Conservation (phyloP, 2,113 vertebrate species). For the Mormoops blainvillei region DNA sequence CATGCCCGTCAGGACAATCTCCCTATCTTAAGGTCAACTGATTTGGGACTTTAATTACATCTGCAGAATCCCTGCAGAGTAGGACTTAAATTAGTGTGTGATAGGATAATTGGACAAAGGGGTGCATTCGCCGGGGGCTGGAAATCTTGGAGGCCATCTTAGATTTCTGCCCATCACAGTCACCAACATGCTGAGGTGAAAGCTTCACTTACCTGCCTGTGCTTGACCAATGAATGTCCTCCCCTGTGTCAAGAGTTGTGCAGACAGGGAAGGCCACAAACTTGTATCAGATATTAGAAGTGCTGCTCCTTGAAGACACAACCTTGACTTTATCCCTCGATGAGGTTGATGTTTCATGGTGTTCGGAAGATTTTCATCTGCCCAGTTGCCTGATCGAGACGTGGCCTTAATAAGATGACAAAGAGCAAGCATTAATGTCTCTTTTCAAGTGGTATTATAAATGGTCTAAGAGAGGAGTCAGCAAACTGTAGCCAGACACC, state of each 20-base stretch:
- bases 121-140: neutral
- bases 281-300: neutral
- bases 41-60: neutral
- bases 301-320: neutral
- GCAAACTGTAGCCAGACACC: neutral
- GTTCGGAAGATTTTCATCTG: neutral
- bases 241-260: neutral
- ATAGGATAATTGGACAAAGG: neutral
- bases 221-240: neutral
- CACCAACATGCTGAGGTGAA: neutral
- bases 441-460: neutral
- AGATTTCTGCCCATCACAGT: neutral
- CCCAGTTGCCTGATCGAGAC: neutral
- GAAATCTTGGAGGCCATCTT: neutral
- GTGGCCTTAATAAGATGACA: neutral
- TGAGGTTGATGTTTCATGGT: neutral
- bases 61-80: neutral
- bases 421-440: neutral
- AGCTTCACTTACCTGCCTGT: constrained; percentile 17
- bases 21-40: neutral
- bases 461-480: neutral
- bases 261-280: neutral
- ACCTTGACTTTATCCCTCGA: neutral
- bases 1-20: neutral
- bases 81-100: neutral